Evolutionary conservation across 2,888 invertebrate genomes (phyloP).

Genomic region (Morpho helenor): DNA sequence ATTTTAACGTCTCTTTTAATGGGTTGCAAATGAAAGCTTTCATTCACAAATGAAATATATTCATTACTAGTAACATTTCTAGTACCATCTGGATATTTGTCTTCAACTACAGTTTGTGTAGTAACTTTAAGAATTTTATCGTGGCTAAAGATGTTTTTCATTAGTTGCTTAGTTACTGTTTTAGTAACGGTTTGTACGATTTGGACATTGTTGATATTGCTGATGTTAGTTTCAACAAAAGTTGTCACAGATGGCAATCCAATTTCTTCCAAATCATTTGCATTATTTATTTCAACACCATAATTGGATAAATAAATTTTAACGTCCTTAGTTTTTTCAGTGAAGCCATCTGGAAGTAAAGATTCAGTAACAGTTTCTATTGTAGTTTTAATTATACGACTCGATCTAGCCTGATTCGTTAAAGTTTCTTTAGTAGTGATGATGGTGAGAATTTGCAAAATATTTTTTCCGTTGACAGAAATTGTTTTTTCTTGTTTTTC

Average conservation of each 20-base stretch:
- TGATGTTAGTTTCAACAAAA: constrained; percentile 5
- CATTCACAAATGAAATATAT: constrained; percentile 11
- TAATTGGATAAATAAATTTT: constrained; percentile 61
- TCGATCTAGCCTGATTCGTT: constrained; percentile 45
- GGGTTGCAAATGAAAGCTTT: neutral
- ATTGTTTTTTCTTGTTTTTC: constrained; percentile 51
- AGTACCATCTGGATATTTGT: constrained; percentile 17
- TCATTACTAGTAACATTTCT: constrained; percentile 16
- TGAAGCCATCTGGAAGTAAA: constrained; percentile 52
- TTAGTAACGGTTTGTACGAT: constrained; percentile 12
- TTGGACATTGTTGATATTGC: constrained; percentile 1
- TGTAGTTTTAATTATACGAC: constrained; percentile 62
- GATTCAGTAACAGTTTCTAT: constrained; percentile 63
- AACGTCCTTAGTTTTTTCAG: constrained; percentile 63
- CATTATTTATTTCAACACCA: constrained; percentile 36
- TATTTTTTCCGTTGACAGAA: constrained; percentile 51
- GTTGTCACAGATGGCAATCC: constrained; percentile 26
- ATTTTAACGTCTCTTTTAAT: neutral
- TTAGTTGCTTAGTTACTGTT: constrained; percentile 13
- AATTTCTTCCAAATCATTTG: constrained; percentile 28
- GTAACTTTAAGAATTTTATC: constrained; percentile 6
- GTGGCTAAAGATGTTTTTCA: constrained; percentile 9
- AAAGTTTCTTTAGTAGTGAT: constrained; percentile 62
- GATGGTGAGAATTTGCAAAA: constrained; percentile 55
- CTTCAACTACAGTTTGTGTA: constrained; percentile 13